Base-by-base conservation (phyloP, 2,113 vertebrate genomes). In the Phrynosoma platyrhinos region DNA sequence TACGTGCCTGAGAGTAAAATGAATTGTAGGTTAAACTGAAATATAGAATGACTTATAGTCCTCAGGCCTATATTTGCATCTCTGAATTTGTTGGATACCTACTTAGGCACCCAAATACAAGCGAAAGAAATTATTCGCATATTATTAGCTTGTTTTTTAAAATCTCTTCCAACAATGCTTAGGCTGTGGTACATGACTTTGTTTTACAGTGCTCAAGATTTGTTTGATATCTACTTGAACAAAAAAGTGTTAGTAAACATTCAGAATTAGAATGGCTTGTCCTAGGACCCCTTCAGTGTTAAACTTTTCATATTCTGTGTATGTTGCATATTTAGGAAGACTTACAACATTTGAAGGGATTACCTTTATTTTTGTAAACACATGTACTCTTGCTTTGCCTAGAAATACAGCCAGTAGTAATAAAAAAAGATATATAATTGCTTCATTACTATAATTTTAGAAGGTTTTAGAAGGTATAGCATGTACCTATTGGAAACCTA, bases 11-110 rank as follows among this genome's bases (percentile, higher is more conserved):
- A 8, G 72, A n/a, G n/a, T n/a, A 55, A 91, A 62, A 16, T 62
- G 87, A 66, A 71, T 25, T 87, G 84, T 69, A 74, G 81, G 47
- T 32, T 86, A 20, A 83, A 68, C 12, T 89, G 47, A 82, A 86
- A 77, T 16, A 18, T 30, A 75, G 20, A 76, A 55, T 66, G 10
- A 68, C 72, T 87, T 85, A 23, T 14, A 71, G 13, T 53, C 0
- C 1, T 16, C 84, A 36, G 58, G 16, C 13, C 36, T 3, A 4
- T 52, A 86, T 92, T 3, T 64, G 47, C 2, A 20, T 2, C 1
- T 87, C 81, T 88, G 30, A 79, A 77, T 16, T 83, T 80, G 27
- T 21, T 4, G 16, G 83, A 82, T 12, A 2, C 77, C 23, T 84
- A 36, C 4, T 81, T 80, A 79, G 27, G 5, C 85, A 9, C 0